Evolutionary conservation across 2,113 vertebrate genomes (phyloP), one percentile per base, ranked within the genome.

Genomic region (Pyrgilauda ruficollis): DNA sequence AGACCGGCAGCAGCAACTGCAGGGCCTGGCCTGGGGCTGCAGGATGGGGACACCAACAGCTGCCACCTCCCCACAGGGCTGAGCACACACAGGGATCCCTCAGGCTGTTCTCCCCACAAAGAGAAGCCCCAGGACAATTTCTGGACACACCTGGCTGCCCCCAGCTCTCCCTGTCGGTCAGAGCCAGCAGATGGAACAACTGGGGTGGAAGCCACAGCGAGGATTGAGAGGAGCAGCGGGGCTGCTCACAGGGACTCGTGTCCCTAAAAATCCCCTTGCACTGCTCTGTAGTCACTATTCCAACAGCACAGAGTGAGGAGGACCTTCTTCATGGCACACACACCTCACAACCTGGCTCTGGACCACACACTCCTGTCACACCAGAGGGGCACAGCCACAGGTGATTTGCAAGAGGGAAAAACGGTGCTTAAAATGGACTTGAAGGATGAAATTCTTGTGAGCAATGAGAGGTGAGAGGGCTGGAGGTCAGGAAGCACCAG

Each of bases 141-240:
- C 43, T 33, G 64, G 46, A 9, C 8, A 12, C 3, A 16, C 13
- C 33, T 12, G 13, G 23, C 64, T 43, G 19, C 52, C 37, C 44
- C 37, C 9, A 27, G 52, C 61, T 44, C 41, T 50, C 44, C 74
- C 53, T 37, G 63, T 41, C 62, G 10, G 0, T 46, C 80, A 63
- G 35, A 15, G 13, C 13, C 30, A 67, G 33, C 7, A 0, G 27
- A 13, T 9, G 61, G 39, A 35, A 43, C 33, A 20, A 44, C 7
- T 6, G 22, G 66, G 33, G 6, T 28, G 30, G 7, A 4, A 87
- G 35, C 5, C 4, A 6, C 75, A 24, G 63, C 2, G 0, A 52
- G 70, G 26, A 1, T 9, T 2, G 0, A 35, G 26, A 33, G 26
- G 23, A 22, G 8, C 56, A 5, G 13, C 7, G 33, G 26, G 43